Conservation (phyloP, 2,888 invertebrate genomes). For the Balanococcus diminutus region DNA sequence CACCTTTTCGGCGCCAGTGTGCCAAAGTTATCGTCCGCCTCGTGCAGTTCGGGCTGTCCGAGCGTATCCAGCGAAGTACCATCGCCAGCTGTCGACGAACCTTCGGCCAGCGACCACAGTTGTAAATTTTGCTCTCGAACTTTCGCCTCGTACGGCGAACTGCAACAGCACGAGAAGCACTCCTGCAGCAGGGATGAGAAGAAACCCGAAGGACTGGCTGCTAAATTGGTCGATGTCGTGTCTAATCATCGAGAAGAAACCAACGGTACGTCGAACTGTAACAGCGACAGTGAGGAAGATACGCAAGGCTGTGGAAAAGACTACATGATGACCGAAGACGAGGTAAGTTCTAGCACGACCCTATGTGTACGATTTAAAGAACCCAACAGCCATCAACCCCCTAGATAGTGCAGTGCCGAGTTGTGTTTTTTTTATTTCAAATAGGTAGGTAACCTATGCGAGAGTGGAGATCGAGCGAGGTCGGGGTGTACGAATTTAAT, state of each 20-base stretch:
- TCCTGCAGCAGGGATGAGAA: slow-evolving; percentile 61
- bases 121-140: slow-evolving; percentile 53
- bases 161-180: slow-evolving; percentile 75
- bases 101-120: slow-evolving; percentile 61
- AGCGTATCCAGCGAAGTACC: slow-evolving; percentile 57
- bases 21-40: slow-evolving; percentile 70
- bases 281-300: slow-evolving; percentile 58
- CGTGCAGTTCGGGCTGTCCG: slow-evolving; percentile 60
- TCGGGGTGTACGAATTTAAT: background rate
- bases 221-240: slow-evolving; percentile 74
- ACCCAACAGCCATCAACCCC: background rate
- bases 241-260: slow-evolving; percentile 67
- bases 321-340: slow-evolving; percentile 59
- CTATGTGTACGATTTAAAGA: background rate
- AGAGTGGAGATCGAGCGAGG: background rate
- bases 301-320: slow-evolving; percentile 58
- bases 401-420: background rate
- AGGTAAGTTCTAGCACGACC: slow-evolving; percentile 59
- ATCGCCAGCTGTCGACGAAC: slow-evolving; percentile 58
- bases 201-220: slow-evolving; percentile 75
- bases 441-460: background rate
- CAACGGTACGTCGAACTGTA: slow-evolving; percentile 61
- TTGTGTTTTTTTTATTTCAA: slow-evolving; percentile 26
- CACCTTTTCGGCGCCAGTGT: slow-evolving; percentile 65
- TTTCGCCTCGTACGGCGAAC: slow-evolving; percentile 62